Evolutionary conservation across 2,113 vertebrate species (phyloP).

Genomic region (Lipophrys pholis): DNA sequence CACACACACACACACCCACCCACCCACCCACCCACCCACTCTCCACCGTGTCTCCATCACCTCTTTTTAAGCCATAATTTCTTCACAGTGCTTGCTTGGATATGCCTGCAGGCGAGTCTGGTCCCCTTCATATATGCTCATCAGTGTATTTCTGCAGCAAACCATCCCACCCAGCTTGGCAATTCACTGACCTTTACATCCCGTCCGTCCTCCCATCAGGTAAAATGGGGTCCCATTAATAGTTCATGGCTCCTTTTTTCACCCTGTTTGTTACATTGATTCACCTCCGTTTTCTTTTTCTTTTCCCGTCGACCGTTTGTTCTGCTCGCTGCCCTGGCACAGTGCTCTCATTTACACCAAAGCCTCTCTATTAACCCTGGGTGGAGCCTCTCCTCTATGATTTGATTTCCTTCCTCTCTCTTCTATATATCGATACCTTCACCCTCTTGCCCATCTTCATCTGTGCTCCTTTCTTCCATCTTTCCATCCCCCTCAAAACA

Average conservation of each 20-base stretch:
- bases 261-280: constrained; percentile 78
- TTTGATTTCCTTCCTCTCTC: neutral
- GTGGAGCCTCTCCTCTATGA: constrained; percentile 27
- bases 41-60: constrained; percentile 34
- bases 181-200: constrained; percentile 69
- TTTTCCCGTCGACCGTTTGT: constrained; percentile 37
- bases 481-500: neutral
- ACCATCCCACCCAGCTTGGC: constrained; percentile 31
- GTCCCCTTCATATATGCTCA: constrained; percentile 51
- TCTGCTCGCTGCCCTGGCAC: constrained; percentile 46
- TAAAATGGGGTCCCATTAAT: constrained; percentile 80
- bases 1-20: constrained; percentile 14
- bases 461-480: neutral
- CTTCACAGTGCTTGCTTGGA: constrained; percentile 36
- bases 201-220: constrained; percentile 62
- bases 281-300: constrained; percentile 49
- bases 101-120: constrained; percentile 53
- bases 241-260: constrained; percentile 69
- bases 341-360: constrained; percentile 69
- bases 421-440: neutral
- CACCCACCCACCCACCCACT: too few relatives aligned
- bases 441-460: neutral
- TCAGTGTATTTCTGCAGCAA: constrained; percentile 56
- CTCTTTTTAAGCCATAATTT: constrained; percentile 40
- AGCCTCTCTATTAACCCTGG: constrained; percentile 74